Conservation (phyloP, 2,113 vertebrate species). For the Dasypus novemcinctus region DNA sequence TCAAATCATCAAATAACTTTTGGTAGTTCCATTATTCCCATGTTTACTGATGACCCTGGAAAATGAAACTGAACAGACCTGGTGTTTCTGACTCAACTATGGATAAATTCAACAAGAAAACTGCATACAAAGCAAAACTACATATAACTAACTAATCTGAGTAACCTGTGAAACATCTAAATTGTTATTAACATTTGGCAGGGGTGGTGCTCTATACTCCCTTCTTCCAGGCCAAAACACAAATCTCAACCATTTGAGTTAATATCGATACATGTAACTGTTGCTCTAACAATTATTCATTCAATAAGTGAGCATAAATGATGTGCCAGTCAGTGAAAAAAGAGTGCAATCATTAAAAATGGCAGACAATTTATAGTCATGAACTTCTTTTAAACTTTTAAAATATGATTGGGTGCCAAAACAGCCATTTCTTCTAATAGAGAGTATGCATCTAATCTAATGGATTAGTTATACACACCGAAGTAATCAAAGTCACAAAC, state of each 20-base stretch:
- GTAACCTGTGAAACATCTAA: background rate
- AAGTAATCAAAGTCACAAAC: background rate
- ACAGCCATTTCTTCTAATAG: background rate
- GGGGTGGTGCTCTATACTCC: background rate
- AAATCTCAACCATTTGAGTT: background rate
- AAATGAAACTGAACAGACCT: background rate
- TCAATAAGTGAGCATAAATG: background rate
- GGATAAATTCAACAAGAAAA: constrained; percentile 32
- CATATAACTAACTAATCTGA: background rate
- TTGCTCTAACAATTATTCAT: background rate
- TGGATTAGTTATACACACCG: background rate
- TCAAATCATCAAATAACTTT: background rate
- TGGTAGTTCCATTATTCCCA: background rate
- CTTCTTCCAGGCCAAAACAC: background rate
- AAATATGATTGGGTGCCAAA: background rate
- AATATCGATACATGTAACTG: background rate
- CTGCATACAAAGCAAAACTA: background rate
- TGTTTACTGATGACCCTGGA: background rate
- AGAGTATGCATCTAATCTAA: background rate
- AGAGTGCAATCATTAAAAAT: background rate
- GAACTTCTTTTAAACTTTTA: background rate
- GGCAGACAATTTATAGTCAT: background rate
- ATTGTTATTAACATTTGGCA: background rate
- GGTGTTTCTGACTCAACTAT: background rate
- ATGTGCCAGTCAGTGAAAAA: background rate